phyloP scores from a whole-genome alignment of 2,797 vertebrate genomes.

The Hylomyscus alleni region DNA sequence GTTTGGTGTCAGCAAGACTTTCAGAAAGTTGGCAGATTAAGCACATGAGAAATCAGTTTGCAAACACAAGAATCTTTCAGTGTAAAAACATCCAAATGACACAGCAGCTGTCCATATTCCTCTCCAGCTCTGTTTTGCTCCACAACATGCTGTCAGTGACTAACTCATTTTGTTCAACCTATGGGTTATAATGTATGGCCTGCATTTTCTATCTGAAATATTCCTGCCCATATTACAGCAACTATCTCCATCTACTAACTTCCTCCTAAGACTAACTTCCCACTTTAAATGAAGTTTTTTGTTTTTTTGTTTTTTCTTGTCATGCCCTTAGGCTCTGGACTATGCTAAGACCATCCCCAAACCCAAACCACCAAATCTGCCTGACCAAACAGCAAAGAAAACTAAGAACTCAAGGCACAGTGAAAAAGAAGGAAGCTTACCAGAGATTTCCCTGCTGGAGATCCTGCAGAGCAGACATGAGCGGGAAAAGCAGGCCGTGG shows the following conservation, averaged over 20 bases:
- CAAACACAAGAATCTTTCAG: conserved; percentile 45
- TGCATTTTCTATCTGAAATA: conserved; percentile 7
- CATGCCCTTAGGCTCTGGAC: conserved; percentile 92
- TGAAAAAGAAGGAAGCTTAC: conserved; percentile 80
- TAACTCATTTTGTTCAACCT: conserved; percentile 31
- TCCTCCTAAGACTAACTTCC: conserved; percentile 14
- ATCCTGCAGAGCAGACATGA: conserved; percentile 92
- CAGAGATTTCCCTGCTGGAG: conserved; percentile 90
- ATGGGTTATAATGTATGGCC: background rate
- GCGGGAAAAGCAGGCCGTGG: conserved; percentile 93
- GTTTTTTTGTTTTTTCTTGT: conserved; percentile 43
- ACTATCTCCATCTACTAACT: background rate
- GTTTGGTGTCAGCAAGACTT: conserved; percentile 39
- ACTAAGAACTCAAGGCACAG: conserved; percentile 46
- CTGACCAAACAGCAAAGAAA: conserved; percentile 63
- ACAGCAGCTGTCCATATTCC: background rate
- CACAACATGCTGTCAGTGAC: background rate
- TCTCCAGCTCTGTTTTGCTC: background rate
- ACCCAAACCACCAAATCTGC: conserved; percentile 87
- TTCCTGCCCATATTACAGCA: background rate
- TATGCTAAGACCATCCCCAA: conserved; percentile 94
- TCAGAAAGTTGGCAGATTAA: conserved; percentile 42
- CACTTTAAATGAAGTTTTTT: background rate
- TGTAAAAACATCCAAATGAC: background rate
- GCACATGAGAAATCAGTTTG: conserved; percentile 38